These are phyloP conservation scores for Chinchilla lanigera DNA, from an alignment of 2,113 vertebrate genomes.

Conservation along the genomic window DNA sequence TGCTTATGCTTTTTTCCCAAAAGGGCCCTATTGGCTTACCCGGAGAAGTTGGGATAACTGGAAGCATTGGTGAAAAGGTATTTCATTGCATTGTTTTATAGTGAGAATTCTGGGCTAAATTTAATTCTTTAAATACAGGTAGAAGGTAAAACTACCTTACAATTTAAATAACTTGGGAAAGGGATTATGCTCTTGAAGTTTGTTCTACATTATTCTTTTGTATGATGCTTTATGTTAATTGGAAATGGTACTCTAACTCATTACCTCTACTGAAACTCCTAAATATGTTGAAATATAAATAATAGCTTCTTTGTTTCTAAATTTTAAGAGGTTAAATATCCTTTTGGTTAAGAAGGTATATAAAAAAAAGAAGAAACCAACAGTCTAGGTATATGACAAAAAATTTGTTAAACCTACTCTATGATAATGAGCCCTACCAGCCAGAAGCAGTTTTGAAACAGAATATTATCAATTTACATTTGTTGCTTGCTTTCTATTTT, in stretches of 20 bases:
- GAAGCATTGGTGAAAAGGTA: slow-evolving; percentile 97
- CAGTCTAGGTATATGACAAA: background rate
- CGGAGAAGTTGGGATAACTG: slow-evolving; percentile 91
- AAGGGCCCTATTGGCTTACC: slow-evolving; percentile 93
- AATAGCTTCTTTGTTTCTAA: background rate
- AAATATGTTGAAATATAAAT: slow-evolving; percentile 49
- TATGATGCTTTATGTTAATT: background rate
- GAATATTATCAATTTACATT: background rate
- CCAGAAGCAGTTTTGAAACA: slow-evolving; percentile 18
- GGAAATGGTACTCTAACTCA: background rate
- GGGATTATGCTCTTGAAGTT: background rate
- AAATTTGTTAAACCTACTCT: slow-evolving; percentile 33
- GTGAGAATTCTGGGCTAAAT: background rate
- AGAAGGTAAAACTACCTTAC: background rate
- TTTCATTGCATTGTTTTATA: background rate
- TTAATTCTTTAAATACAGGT: background rate
- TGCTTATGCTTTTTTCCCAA: slow-evolving; percentile 31
- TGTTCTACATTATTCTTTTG: background rate
- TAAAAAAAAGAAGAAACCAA: slow-evolving; percentile 6
- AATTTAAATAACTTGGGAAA: background rate
- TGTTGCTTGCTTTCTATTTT: background rate
- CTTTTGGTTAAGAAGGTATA: slow-evolving; percentile 9
- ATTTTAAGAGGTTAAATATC: background rate
- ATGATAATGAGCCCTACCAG: background rate
- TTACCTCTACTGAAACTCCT: background rate